phyloP scores from a whole-genome alignment of 2,797 vertebrate species.

The Pangasius larnaudii region DNA sequence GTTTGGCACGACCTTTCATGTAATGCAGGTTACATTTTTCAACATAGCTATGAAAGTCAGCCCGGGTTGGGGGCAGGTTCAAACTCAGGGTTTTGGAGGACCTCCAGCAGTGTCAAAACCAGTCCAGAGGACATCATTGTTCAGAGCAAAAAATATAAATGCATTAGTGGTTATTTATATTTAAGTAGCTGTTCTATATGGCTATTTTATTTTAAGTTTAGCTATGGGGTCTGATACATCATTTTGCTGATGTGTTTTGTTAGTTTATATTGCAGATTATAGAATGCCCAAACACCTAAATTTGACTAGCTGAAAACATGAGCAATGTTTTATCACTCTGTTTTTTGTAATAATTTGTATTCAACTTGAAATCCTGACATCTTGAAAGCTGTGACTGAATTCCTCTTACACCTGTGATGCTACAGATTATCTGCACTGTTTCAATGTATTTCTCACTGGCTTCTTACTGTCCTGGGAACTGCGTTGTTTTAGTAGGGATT shows the following conservation, averaged over 20 bases:
- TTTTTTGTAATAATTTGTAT: not conserved
- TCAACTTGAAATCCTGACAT: not conserved
- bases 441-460: not conserved
- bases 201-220: not conserved
- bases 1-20: not conserved
- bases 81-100: not conserved
- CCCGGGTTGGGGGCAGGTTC: not conserved
- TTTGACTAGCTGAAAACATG: not conserved
- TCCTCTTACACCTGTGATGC: not conserved
- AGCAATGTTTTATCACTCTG: not conserved
- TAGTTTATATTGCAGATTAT: not conserved
- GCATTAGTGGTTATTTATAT: not conserved
- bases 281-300: not conserved
- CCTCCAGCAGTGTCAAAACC: not conserved
- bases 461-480: not conserved
- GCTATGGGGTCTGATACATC: not conserved
- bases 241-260: not conserved
- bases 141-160: not conserved
- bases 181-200: not conserved
- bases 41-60: not conserved
- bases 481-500: slow-evolving; percentile 38
- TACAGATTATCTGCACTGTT: not conserved
- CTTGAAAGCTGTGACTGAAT: not conserved
- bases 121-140: not conserved
- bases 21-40: not conserved